phyloP scores from a whole-genome alignment of 2,113 vertebrate genomes.

The Trogon surrucura region DNA sequence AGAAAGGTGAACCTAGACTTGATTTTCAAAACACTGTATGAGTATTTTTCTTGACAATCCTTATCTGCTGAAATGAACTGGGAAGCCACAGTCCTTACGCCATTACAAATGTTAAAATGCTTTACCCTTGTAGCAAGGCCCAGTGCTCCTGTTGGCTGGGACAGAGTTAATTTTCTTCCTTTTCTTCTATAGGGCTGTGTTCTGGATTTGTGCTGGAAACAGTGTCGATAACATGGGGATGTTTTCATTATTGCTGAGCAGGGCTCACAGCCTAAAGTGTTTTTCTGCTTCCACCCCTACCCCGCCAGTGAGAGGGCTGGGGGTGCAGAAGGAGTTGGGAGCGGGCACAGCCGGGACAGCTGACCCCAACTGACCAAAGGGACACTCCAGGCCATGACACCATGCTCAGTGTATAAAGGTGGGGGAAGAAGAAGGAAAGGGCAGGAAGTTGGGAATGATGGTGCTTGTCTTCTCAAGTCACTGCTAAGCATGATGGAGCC shows the following conservation, averaged over 20 bases:
- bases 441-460: neutral
- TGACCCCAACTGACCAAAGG: neutral
- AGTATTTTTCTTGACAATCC: neutral
- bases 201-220: neutral
- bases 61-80: neutral
- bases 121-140: neutral
- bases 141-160: neutral
- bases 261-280: no score
- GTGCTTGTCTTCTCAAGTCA: neutral
- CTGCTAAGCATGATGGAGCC: neutral
- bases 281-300: neutral
- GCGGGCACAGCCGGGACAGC: neutral
- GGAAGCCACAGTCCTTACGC: neutral
- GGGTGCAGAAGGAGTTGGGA: neutral
- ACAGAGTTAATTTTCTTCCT: neutral
- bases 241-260: neutral
- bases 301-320: no score
- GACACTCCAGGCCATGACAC: neutral
- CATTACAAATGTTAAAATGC: neutral
- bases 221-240: neutral
- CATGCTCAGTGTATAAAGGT: neutral
- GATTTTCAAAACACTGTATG: neutral
- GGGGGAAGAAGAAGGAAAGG: neutral
- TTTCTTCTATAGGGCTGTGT: neutral
- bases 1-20: neutral